Evolutionary conservation across 2,113 vertebrate species (phyloP), one percentile per base, ranked within the genome.

Genomic region (Gnathonemus longibarbis): DNA sequence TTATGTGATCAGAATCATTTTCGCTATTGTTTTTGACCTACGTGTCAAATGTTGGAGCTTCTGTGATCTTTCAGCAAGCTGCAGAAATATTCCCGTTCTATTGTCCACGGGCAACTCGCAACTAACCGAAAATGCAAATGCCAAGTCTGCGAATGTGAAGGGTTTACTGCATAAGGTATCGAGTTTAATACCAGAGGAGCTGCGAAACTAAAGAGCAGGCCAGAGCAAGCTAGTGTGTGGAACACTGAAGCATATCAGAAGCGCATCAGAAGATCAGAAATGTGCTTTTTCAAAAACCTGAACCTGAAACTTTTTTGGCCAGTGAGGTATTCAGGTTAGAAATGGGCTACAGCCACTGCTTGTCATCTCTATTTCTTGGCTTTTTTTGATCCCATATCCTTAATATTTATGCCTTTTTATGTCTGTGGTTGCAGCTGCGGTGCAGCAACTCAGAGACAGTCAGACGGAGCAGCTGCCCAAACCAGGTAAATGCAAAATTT

Each of bases 401-500:
- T 15, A 19, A 42, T 19, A 42, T 80, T 39, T 9, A 39, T 19
- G 31, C 39, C 83, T 42, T 42, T 42, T 42, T 42, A 42, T 84
- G 45, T 84, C 13, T 27, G 15, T 90, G 85, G 87, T 90, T 13
- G 90, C 93, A 96, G 96, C 62, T 15, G 52, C 92, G 10, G 94
- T 17, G 10, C 49, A 94, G 52, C 93, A 90, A 87, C 21, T 88
- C 88, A 11, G 88, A 93, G 90, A 93, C 92, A 77, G 24, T 45
- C 66, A 91, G 94, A 89, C 91, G 88, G 90, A 94, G 92, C 89
- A 91, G 87, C 85, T 91, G 66, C 88, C 94, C 3, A 91, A 87
- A 90, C 92, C 94, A 31, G 95, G 95, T 96, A 52, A 94, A 94
- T 89, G 84, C 27, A 58, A 7, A 42, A 24, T 15, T 7, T 35